Base-by-base conservation (phyloP, 2,888 invertebrate genomes). In the Hesperia comma region DNA sequence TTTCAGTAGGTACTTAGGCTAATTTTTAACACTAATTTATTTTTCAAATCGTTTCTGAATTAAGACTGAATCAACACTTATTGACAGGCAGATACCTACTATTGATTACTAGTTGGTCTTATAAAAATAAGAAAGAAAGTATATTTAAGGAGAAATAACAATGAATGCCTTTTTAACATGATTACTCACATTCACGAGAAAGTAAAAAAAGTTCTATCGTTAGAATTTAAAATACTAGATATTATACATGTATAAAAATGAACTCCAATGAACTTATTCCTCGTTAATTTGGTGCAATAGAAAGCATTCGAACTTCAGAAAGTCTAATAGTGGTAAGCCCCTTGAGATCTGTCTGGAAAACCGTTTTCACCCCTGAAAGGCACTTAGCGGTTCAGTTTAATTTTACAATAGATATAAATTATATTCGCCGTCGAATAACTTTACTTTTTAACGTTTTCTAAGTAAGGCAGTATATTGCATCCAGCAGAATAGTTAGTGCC, bases 281-380 rank as follows among this genome's bases (percentile, higher is more conserved):
- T 6, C 8, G 15, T 46, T 17, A 46, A 46, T 46, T 46, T 46
- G 15, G 7, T 17, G 17, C 6, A 46, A 46, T 17, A 46, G 17
- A 46, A 46, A 46, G 15, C 43, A 46, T 8, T 15, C 15, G 0
- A 12, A 15, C 33, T 12, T 46, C 43, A 17, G 17, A 15, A 17
- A 46, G 17, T 15, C 15, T 17, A 46, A 46, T 46, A 17, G 15
- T 46, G 43, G 43, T 17, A 46, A 46, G 17, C 43, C 43, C 43
- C 43, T 46, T 46, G 15, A 46, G 43, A 46, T 6, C 43, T 4
- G 17, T 17, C 43, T 17, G n/a, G 17, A 46, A 46, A 8, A 46
- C 43, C 15, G 43, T 46, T 46, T 46, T 46, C 15, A 46, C 15
- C 43, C 17, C 43, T 46, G 43, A 46, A 43, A 43, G 17, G 43